phyloP scores from a whole-genome alignment of 2,888 invertebrate genomes.

The Tenthredo distinguenda region DNA sequence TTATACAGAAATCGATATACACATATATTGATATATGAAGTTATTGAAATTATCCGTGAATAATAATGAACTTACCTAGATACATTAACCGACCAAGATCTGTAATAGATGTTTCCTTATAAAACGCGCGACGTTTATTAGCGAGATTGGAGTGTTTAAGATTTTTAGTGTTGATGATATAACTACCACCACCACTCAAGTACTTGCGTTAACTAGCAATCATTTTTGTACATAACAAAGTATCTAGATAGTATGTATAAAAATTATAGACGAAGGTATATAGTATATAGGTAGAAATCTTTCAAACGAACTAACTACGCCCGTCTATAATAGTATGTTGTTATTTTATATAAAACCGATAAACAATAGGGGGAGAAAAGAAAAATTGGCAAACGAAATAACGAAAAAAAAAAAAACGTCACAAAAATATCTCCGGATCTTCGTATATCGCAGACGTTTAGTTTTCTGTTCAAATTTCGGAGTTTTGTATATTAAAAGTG shows the following conservation, averaged over 20 bases:
- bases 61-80: not conserved
- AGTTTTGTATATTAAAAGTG: no score
- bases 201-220: constrained; percentile 47
- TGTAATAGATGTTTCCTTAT: constrained; percentile 3
- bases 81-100: not conserved
- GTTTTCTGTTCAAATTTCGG: no score
- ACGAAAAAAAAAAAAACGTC: not conserved
- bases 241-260: not conserved
- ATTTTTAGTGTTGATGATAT: constrained; percentile 3
- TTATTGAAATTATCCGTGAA: not conserved
- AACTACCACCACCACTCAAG: constrained; percentile 35
- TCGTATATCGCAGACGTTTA: no score
- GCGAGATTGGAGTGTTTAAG: not conserved
- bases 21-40: no score
- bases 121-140: not conserved
- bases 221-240: constrained; percentile 42
- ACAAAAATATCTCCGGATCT: not conserved
- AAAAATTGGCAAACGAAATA: not conserved
- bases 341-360: not conserved
- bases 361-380: not conserved
- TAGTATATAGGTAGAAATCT: not conserved
- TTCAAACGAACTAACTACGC: not conserved
- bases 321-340: constrained; percentile 6
- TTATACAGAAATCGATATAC: no score
- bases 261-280: not conserved